These are phyloP conservation scores for Oreonectes daqikongensis DNA, from an alignment of 2,797 vertebrate genomes.

Conservation along the genomic window DNA sequence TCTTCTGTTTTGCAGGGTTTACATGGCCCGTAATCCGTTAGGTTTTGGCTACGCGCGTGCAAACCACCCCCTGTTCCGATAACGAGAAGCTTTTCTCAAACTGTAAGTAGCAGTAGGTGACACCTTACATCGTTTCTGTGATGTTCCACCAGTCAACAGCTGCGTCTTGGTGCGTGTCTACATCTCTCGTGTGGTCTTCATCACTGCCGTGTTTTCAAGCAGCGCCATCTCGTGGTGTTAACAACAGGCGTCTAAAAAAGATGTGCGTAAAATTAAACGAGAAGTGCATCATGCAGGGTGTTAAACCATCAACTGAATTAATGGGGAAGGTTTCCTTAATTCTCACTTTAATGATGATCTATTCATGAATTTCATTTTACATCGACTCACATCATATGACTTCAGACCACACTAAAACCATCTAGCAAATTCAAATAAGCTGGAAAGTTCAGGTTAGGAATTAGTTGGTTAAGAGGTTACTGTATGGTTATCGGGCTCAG, in stretches of 20 bases:
- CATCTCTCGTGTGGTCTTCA: not conserved
- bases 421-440: not conserved
- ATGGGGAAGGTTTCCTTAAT: constrained; percentile 51
- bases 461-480: constrained; percentile 1
- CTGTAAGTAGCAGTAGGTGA: constrained; percentile 29
- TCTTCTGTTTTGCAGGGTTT: constrained; percentile 50
- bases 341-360: constrained; percentile 47
- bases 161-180: constrained; percentile 4
- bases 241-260: constrained; percentile 2
- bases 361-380: not conserved
- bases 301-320: constrained; percentile 28
- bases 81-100: constrained; percentile 17
- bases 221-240: constrained; percentile 79
- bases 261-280: not conserved
- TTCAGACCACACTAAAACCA: not conserved
- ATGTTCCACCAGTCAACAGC: constrained; percentile 26
- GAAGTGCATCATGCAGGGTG: not conserved
- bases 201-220: constrained; percentile 62
- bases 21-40: constrained; percentile 36
- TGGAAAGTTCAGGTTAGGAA: not conserved
- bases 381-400: not conserved
- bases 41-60: constrained; percentile 14
- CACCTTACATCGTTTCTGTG: constrained; percentile 40
- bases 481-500: constrained; percentile 15
- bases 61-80: constrained; percentile 35